A percentile compares a stretch with the other conserved stretches of the same genome.
phyloP scores from a whole-genome alignment of 2,888 invertebrate species.

The Rambutsinella grinnellia region DNA sequence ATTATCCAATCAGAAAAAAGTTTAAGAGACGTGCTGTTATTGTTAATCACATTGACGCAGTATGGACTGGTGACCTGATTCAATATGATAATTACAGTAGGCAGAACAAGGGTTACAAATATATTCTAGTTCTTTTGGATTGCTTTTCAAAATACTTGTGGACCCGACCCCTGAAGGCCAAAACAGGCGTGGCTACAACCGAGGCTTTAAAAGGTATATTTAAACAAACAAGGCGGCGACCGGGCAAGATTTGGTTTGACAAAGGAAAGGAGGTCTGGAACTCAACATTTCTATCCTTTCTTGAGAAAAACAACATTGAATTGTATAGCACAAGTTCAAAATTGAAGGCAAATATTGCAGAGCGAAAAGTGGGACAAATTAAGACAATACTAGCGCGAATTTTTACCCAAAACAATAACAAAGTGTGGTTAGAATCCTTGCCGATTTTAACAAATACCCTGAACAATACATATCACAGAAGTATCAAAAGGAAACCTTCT shows the following conservation, averaged over 20 bases:
- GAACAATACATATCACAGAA: neutral
- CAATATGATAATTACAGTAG: neutral
- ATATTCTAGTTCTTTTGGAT: neutral
- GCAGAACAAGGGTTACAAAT: neutral
- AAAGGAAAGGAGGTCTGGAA: neutral
- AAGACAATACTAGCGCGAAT: neutral
- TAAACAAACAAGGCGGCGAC: neutral
- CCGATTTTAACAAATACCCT: neutral
- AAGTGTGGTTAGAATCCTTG: neutral
- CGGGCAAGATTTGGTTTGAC: neutral
- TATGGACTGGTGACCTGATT: neutral
- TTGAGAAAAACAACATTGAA: neutral
- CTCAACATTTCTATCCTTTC: neutral
- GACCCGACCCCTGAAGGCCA: neutral
- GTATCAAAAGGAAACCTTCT: neutral
- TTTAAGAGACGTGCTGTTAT: neutral
- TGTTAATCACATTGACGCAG: neutral
- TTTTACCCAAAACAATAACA: neutral
- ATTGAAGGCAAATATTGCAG: neutral
- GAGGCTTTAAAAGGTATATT: neutral
- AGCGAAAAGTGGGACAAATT: neutral
- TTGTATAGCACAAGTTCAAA: neutral
- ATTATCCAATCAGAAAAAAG: neutral
- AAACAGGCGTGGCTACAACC: neutral
- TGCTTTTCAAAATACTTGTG: neutral